These are phyloP conservation scores for Tholera decimalis DNA, from an alignment of 2,888 invertebrate genomes.

Conservation along the genomic window DNA sequence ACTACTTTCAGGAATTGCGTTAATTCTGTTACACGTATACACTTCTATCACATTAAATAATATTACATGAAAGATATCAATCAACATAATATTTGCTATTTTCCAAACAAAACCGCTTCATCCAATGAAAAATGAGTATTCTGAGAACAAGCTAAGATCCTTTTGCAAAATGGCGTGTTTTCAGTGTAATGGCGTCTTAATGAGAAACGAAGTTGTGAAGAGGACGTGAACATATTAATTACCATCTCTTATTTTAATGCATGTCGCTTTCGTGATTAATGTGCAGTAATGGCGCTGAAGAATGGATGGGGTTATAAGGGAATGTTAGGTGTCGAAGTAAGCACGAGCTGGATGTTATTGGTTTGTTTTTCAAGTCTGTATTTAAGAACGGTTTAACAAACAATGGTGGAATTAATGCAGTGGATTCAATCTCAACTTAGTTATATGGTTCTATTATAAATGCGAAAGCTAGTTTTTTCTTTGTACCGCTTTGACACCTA, in stretches of 20 bases:
- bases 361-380: neutral
- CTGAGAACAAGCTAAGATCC: slow-evolving; percentile 35
- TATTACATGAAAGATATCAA: neutral
- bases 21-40: too few relatives aligned
- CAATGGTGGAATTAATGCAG: too few relatives aligned
- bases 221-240: slow-evolving; percentile 86
- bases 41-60: neutral
- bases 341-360: neutral
- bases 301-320: neutral
- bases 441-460: too few relatives aligned
- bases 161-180: slow-evolving; percentile 70
- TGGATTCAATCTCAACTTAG: too few relatives aligned
- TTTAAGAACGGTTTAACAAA: too few relatives aligned
- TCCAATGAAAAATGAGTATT: slow-evolving; percentile 51
- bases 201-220: slow-evolving; percentile 81
- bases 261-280: slow-evolving; percentile 81
- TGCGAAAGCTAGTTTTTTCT: too few relatives aligned
- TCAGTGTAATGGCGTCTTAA: slow-evolving; percentile 81
- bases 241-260: slow-evolving; percentile 79
- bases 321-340: neutral
- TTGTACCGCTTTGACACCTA: too few relatives aligned
- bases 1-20: too few relatives aligned
- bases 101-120: slow-evolving; percentile 26
- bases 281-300: slow-evolving; percentile 44
- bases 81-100: slow-evolving; percentile 7